Conservation (phyloP, 1,140 invertebrate species). For the Heterodera schachtii region DNA sequence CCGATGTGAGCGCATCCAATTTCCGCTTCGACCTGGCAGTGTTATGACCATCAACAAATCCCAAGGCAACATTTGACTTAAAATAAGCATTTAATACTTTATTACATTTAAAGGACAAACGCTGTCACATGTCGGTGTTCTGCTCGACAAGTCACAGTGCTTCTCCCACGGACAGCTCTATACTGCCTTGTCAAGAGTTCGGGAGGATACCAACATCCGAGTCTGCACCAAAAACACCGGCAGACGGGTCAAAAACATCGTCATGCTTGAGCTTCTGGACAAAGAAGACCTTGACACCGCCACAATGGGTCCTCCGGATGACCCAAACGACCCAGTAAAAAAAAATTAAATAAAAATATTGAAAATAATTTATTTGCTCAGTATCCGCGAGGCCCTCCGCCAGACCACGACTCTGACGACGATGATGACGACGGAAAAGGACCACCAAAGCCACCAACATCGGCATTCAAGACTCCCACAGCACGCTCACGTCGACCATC, state of each 20-base stretch:
- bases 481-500: neutral
- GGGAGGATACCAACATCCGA: neutral
- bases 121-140: neutral
- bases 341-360: too few species aligned
- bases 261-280: neutral
- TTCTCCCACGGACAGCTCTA: constrained; percentile 8
- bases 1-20: constrained; percentile 4
- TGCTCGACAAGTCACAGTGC: constrained; percentile 5
- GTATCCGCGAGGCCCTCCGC: neutral
- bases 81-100: too few species aligned
- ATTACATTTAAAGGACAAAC: too few species aligned
- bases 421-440: too few species aligned
- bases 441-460: neutral
- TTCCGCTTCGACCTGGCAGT: constrained; percentile 1
- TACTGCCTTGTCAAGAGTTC: neutral
- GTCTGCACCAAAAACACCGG: neutral
- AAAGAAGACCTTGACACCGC: neutral
- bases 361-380: neutral
- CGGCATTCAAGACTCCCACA: neutral
- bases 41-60: constrained; percentile 16
- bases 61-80: neutral
- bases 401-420: neutral
- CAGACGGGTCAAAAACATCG: neutral
- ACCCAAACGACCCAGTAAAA: neutral
- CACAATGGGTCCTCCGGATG: neutral